Percentiles rank a stretch among this genome's conserved stretches.
These are phyloP conservation scores for Muscidifurax raptorellus DNA, from an alignment of 1,140 invertebrate species.

Conservation along the genomic window DNA sequence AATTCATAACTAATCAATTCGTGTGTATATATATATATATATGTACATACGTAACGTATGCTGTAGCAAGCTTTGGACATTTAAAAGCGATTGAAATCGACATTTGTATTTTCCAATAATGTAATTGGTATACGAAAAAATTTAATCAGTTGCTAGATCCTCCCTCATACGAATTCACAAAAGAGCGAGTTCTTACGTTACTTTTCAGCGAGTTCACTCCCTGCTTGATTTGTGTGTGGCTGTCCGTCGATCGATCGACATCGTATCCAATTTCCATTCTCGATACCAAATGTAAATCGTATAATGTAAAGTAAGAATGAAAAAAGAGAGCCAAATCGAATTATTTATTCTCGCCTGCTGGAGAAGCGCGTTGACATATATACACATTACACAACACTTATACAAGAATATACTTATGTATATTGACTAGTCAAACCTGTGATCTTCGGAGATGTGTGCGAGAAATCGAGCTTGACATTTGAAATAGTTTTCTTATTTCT, in stretches of 20 bases:
- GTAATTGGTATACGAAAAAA: background rate
- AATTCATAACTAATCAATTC: background rate
- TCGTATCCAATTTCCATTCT: background rate
- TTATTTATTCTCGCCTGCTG: slow-evolving; percentile 13
- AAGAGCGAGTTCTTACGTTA: background rate
- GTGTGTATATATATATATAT: too few relatives aligned
- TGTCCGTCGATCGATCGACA: background rate
- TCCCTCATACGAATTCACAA: background rate
- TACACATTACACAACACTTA: background rate
- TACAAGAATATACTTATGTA: slow-evolving; percentile 23
- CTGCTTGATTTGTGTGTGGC: background rate
- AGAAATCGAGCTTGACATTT: slow-evolving; percentile 30
- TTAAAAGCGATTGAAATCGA: background rate
- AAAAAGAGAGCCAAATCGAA: slow-evolving; percentile 20
- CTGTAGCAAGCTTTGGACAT: background rate
- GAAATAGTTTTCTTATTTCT: background rate
- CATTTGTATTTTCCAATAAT: background rate
- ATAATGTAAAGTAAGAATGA: slow-evolving; percentile 11
- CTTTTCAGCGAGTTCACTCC: slow-evolving; percentile 30
- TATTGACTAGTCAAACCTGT: slow-evolving; percentile 49
- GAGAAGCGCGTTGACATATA: slow-evolving; percentile 15
- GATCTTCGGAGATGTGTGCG: slow-evolving; percentile 24
- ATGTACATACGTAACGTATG: background rate
- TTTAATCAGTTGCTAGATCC: background rate
- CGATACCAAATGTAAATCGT: background rate